Base-by-base conservation (phyloP, 2,888 invertebrate species). In the Leucania comma region DNA sequence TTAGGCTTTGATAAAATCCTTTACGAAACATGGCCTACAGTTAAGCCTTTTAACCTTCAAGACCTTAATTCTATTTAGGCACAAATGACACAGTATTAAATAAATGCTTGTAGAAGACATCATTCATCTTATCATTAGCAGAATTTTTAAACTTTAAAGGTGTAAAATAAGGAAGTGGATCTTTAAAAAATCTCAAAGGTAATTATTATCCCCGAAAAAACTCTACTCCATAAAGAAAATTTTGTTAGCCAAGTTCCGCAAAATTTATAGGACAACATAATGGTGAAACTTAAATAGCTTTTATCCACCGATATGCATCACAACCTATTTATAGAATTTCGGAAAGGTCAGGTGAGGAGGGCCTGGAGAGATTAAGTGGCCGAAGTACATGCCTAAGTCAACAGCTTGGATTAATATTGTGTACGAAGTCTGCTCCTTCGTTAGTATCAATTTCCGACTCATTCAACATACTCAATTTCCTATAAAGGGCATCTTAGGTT, bases 281-380 rank as follows among this genome's bases (percentile, higher is more conserved):
- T 51, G 26, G 26, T 35, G 6, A 54, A 58, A 66, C 22, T 53
- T 53, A 12, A 62, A 58, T 24, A 58, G 42, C 20, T 61, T 78
- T 54, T 17, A 62, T 53, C 57, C 56, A 26, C 35, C 42, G 35
- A 29, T n/a, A 12, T 56, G 12, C 14, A 22, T 24, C 35, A 22
- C 14, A 17, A 35, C 20, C 62, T 78, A 67, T 75, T 59, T 65
- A 54, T 67, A 75, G 51, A 54, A 20, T 62, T 62, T 46, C 4
- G 29, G 32, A 63, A 74, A 69, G 75, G 70, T 66, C 53, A 50
- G 75, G 63, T 60, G 29, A 53, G 12, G 10, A 50, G 54, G 50
- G 42, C n/a, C 56, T 42, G 56, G 29, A 62, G 59, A 14, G 35
- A 63, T 75, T 46, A 63, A 35, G 35, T 38, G 58, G 9, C 50